These are phyloP conservation scores for Lasius platythorax DNA, from an alignment of 2,888 invertebrate species.

Conservation along the genomic window DNA sequence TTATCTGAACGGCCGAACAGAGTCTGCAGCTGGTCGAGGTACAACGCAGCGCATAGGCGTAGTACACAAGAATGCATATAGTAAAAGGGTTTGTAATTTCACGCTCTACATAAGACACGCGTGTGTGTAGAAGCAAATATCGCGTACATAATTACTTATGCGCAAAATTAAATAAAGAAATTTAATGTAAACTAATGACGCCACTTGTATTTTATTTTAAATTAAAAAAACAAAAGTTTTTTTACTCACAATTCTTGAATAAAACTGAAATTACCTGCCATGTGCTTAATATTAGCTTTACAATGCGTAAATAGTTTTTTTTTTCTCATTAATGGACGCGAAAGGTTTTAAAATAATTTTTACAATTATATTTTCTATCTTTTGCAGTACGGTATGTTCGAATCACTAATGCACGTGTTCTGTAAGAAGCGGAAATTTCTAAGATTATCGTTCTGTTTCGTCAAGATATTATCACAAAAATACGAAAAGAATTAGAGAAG, in stretches of 20 bases:
- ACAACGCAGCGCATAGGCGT: constrained; percentile 5
- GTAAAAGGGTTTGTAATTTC: constrained; percentile 7
- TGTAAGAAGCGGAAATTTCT: constrained; percentile 10
- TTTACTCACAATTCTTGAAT: background rate
- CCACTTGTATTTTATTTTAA: background rate
- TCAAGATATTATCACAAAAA: background rate
- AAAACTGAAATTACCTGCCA: background rate
- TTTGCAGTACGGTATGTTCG: background rate
- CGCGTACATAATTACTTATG: background rate
- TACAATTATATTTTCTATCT: background rate
- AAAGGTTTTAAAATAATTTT: constrained; percentile 1
- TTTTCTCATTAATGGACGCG: background rate
- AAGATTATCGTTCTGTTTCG: background rate
- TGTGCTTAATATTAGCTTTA: background rate
- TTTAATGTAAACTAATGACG: background rate
- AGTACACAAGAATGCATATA: background rate
- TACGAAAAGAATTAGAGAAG: constrained; percentile 12
- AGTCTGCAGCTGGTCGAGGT: constrained; percentile 18
- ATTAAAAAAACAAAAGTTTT: background rate
- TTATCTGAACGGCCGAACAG: constrained; percentile 33
- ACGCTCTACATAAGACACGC: background rate
- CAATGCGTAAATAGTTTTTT: background rate
- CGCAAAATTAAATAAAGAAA: constrained; percentile 14
- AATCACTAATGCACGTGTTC: background rate
- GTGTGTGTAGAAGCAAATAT: background rate